Evolutionary conservation across 2,113 vertebrate genomes (phyloP).

Genomic region (Leucosticte australis): DNA sequence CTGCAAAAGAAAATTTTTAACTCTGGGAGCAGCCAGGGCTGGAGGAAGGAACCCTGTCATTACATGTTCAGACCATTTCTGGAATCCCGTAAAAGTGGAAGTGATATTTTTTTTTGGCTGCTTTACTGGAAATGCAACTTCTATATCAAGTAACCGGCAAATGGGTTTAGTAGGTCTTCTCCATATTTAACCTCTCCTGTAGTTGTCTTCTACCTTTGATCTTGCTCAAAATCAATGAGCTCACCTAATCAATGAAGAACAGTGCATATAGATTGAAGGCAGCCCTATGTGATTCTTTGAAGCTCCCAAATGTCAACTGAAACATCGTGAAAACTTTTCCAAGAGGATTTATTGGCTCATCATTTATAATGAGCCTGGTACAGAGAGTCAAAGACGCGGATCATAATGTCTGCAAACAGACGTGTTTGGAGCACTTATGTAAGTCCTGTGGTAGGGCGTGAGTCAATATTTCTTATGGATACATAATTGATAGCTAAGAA

Average conservation of each 20-base stretch:
- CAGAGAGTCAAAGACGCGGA: conserved; percentile 26
- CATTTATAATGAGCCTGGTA: not conserved
- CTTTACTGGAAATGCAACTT: not conserved
- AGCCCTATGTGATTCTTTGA: conserved; percentile 50
- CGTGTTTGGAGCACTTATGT: not conserved
- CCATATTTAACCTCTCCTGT: conserved; percentile 14
- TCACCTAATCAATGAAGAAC: conserved; percentile 58
- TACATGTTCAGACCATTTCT: not conserved
- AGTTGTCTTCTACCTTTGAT: conserved; percentile 46
- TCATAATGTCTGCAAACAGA: conserved; percentile 28
- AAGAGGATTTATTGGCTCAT: conserved; percentile 51
- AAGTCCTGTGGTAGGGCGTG: not conserved
- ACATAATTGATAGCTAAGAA: conserved; percentile 13
- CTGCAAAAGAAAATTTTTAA: not conserved
- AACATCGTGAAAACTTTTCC: conserved; percentile 46
- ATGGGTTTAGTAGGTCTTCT: not conserved
- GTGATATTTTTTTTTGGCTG: not conserved
- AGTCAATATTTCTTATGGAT: conserved; percentile 33
- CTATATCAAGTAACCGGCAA: not conserved
- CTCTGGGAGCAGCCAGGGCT: not conserved
- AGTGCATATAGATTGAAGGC: conserved; percentile 30
- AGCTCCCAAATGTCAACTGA: conserved; percentile 59
- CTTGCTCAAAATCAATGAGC: conserved; percentile 5
- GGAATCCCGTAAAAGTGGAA: not conserved
- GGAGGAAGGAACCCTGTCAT: not conserved